Percentiles rank a stretch among this genome's conserved stretches.
These are phyloP conservation scores for Fragum sueziense DNA, from an alignment of 2,888 invertebrate genomes.

Conservation along the genomic window DNA sequence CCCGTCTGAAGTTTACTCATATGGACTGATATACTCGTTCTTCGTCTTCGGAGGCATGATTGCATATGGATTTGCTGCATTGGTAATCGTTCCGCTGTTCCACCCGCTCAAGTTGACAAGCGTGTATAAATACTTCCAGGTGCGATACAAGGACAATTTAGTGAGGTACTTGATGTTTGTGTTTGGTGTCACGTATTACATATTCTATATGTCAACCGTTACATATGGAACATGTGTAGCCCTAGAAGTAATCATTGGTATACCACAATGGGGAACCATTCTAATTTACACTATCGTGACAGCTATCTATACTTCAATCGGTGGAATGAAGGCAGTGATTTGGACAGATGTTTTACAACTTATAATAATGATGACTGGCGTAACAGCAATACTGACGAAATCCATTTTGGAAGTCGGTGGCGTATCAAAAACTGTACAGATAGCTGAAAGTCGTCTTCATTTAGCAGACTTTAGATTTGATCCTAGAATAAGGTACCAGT, in stretches of 20 bases:
- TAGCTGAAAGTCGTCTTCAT: slow-evolving; percentile 12
- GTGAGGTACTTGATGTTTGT: slow-evolving; percentile 11
- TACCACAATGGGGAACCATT: slow-evolving; percentile 39
- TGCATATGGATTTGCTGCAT: slow-evolving; percentile 19
- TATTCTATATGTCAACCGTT: slow-evolving; percentile 32
- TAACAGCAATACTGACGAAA: slow-evolving; percentile 27
- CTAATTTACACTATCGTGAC: slow-evolving; percentile 35
- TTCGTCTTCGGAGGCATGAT: background rate
- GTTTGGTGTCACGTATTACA: slow-evolving; percentile 16
- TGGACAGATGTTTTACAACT: slow-evolving; percentile 19
- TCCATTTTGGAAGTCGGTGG: slow-evolving; percentile 28
- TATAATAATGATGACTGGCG: slow-evolving; percentile 37
- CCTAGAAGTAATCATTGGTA: slow-evolving; percentile 13
- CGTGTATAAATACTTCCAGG: slow-evolving; percentile 33
- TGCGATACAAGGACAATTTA: slow-evolving; percentile 31
- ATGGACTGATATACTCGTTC: slow-evolving; percentile 19
- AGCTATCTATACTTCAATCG: slow-evolving; percentile 20
- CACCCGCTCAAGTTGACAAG: slow-evolving; percentile 38
- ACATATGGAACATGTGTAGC: slow-evolving; percentile 30
- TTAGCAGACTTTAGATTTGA: slow-evolving; percentile 22
- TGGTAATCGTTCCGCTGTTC: slow-evolving; percentile 24
- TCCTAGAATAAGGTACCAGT: slow-evolving; percentile 30
- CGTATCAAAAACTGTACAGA: background rate
- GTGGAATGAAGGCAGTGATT: slow-evolving; percentile 12
- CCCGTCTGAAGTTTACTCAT: slow-evolving; percentile 33